A percentile compares a stretch with the other conserved stretches of the same genome.
phyloP scores from a whole-genome alignment of 1,140 invertebrate species.

The Hylaeus volcanicus region DNA sequence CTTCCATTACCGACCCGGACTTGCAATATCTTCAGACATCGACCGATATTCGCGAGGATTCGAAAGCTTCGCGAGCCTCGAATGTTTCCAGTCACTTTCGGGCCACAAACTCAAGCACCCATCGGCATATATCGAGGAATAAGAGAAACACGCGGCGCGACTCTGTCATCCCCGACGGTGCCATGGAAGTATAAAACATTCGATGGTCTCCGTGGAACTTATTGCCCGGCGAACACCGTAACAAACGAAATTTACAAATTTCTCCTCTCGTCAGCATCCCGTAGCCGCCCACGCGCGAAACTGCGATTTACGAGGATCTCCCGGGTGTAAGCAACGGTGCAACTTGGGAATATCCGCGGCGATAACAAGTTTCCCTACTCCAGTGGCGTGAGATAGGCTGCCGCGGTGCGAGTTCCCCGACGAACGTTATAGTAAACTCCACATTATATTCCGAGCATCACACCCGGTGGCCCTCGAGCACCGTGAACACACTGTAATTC shows the following conservation, averaged over 20 bases:
- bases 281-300: conserved; percentile 44
- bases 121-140: no score
- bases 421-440: conserved; percentile 73
- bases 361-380: conserved; percentile 58
- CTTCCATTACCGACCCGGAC: no score
- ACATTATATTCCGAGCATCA: conserved; percentile 66
- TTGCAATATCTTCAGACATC: no score
- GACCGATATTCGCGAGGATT: no score
- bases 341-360: conserved; percentile 29
- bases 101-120: no score
- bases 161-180: no score
- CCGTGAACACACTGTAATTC: conserved; percentile 13
- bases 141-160: no score
- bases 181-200: not conserved
- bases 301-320: conserved; percentile 32
- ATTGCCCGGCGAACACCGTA: conserved; percentile 7
- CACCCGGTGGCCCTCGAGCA: not conserved
- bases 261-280: conserved; percentile 11
- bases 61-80: no score
- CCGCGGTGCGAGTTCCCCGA: conserved; percentile 29
- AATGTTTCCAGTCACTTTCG: no score
- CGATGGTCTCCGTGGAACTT: not conserved
- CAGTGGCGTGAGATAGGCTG: conserved; percentile 52
- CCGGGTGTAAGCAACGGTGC: not conserved
- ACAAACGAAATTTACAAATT: conserved; percentile 55